Base-by-base conservation (phyloP, 1,140 invertebrate genomes). In the Platyscapa corneri region DNA sequence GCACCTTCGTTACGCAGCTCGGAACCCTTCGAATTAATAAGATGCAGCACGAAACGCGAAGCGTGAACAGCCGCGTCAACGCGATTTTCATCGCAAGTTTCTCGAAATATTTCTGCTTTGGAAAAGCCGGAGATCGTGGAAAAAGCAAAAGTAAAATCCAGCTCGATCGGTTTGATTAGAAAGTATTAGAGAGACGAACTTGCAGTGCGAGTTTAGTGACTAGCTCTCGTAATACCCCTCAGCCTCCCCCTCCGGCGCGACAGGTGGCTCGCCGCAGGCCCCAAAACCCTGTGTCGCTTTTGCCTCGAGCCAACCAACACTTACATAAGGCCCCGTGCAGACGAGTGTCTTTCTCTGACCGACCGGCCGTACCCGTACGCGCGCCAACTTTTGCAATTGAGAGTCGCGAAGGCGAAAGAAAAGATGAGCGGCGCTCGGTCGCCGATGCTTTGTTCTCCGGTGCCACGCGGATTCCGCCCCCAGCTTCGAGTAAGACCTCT, bases 141-240 rank as follows among this genome's bases (percentile, higher is more conserved):
- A 85, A 78, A 75, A 64, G 67, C 46, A 80, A 56, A 65, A 76
- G 84, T 42, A 87, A 80, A 76, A 76, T 46, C 87, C 84, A 64
- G 86, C 72, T 74, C 88, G 87, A 89, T 91, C 88, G 88, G 89
- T 90, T 90, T 92, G 89, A 90, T 92, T 92, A 92, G 92, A 93
- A 93, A 93, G 92, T 93, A 89, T 89, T 91, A 91, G 91, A 86
- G 18, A 39, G 72, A 84, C 86, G 76, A 88, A 83, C 75, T 76
- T 32, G 75, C 46, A 53, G 42, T 53, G 30, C 42, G 16, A 53
- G 72, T 75, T 42, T 75, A 75, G 39, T 46, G 27, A 20, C n/a
- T 30, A 27, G 27, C 3, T 6, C 23, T 46, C 3, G 75, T 49
- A 37, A 23, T 42, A 10, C 5, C 70, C 70, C 37, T 18, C 0